Conservation (phyloP, 2,113 vertebrate genomes). For the Danionella cerebrum region DNA sequence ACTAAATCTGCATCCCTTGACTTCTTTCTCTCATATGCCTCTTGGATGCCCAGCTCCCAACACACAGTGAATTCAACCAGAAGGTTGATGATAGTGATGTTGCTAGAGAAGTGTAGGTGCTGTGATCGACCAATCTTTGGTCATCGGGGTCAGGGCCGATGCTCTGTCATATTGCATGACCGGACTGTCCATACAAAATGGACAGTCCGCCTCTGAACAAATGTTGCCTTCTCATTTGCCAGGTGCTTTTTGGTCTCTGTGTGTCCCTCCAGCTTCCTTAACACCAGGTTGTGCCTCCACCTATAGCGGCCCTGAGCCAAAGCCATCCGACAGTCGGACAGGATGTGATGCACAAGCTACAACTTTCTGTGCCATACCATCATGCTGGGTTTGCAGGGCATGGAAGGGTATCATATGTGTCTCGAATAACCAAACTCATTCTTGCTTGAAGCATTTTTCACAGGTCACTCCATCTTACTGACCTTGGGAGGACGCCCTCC, state of each 20-base stretch:
- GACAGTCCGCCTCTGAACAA: neutral
- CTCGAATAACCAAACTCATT: neutral
- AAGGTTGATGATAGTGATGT: no score
- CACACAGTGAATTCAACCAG: neutral
- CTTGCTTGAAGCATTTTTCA: neutral
- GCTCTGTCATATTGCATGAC: neutral
- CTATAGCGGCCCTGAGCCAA: neutral
- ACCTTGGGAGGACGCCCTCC: neutral
- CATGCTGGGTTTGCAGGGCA: neutral
- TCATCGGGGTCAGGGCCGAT: neutral
- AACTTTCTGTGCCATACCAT: neutral
- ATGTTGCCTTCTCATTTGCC: neutral
- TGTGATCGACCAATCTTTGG: no score
- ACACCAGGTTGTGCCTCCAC: neutral
- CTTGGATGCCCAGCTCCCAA: neutral
- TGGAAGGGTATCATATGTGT: neutral
- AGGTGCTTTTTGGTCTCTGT: neutral
- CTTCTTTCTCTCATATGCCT: neutral
- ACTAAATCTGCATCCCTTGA: neutral
- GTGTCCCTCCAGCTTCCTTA: neutral
- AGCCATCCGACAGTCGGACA: neutral
- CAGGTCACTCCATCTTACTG: neutral
- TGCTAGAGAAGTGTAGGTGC: no score
- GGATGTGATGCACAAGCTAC: neutral
- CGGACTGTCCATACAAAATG: neutral